These are phyloP conservation scores for Drosophila flavopinicola DNA, from an alignment of 2,888 invertebrate genomes.

Conservation along the genomic window DNA sequence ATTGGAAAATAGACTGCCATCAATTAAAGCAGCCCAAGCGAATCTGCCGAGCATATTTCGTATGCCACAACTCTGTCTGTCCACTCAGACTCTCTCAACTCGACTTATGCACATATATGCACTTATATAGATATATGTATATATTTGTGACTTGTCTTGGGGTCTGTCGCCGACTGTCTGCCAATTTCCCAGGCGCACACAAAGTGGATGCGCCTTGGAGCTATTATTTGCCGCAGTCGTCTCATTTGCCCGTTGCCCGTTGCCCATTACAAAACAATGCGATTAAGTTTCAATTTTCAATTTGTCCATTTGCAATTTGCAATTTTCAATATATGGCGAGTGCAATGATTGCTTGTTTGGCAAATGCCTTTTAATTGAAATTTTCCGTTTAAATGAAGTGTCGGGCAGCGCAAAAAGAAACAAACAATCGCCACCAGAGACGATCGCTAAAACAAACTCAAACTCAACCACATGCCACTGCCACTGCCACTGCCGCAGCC, in stretches of 20 bases:
- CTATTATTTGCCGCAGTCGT: conserved; percentile 38
- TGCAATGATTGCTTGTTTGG: conserved; percentile 25
- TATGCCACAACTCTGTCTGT: conserved; percentile 18
- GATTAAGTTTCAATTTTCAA: conserved; percentile 71
- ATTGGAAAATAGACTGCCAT: conserved; percentile 47
- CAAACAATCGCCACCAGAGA: conserved; percentile 48
- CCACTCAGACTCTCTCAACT: conserved; percentile 26
- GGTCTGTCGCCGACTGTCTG: conserved; percentile 45
- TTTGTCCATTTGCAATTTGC: conserved; percentile 22
- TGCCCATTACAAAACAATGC: conserved; percentile 52
- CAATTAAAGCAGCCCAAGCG: conserved; percentile 60
- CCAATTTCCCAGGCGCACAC: conserved; percentile 21
- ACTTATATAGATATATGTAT: conserved; percentile 5
- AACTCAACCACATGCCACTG: not conserved
- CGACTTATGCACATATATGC: conserved; percentile 2
- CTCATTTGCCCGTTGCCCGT: conserved; percentile 18
- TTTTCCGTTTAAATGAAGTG: conserved; percentile 50
- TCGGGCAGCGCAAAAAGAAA: conserved; percentile 59
- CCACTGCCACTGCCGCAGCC: not conserved
- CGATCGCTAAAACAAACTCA: conserved; percentile 1
- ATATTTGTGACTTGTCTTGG: conserved; percentile 28
- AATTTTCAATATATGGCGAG: conserved; percentile 19
- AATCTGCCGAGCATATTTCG: conserved; percentile 32
- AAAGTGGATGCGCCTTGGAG: conserved; percentile 37
- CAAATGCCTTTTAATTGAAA: conserved; percentile 69